Conservation (phyloP, 1,140 invertebrate genomes). For the Mercenaria mercenaria region DNA sequence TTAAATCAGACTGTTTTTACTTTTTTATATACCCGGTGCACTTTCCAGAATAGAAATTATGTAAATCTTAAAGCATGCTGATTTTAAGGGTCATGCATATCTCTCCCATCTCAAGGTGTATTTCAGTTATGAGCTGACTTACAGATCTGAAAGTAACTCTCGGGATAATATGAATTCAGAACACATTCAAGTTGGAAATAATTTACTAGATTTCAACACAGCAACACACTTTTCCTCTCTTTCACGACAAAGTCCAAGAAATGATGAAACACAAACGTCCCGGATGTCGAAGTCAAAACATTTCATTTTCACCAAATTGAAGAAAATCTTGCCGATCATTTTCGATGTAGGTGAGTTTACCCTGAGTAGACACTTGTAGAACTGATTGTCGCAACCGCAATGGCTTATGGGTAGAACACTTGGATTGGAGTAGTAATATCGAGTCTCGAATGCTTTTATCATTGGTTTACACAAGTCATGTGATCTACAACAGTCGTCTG, state of each 20-base stretch:
- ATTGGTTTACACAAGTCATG: slow-evolving; percentile 46
- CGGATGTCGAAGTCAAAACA: slow-evolving; percentile 36
- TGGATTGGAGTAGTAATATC: slow-evolving; percentile 27
- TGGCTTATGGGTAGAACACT: slow-evolving; percentile 42
- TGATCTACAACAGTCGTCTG: slow-evolving; percentile 37
- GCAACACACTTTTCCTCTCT: slow-evolving; percentile 10
- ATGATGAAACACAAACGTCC: slow-evolving; percentile 23
- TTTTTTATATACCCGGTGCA: too few relatives aligned
- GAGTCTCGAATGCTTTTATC: slow-evolving; percentile 8
- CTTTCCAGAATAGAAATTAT: too few relatives aligned
- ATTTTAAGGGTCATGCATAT: too few relatives aligned
- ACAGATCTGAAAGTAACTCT: too few relatives aligned
- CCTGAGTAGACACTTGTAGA: slow-evolving; percentile 24
- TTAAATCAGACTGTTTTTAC: too few relatives aligned
- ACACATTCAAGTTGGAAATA: slow-evolving; percentile 13
- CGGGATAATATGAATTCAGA: too few relatives aligned
- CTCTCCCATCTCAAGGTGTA: too few relatives aligned
- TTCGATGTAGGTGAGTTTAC: slow-evolving; percentile 3
- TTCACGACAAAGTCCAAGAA: background rate
- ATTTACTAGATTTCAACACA: slow-evolving; percentile 34
- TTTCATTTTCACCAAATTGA: slow-evolving; percentile 43
- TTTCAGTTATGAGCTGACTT: too few relatives aligned
- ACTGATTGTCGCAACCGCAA: slow-evolving; percentile 17
- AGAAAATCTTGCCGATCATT: slow-evolving; percentile 21
- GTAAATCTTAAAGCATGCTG: too few relatives aligned